Conservation (phyloP, 2,797 vertebrate genomes). For the Enteromius viviparus region DNA sequence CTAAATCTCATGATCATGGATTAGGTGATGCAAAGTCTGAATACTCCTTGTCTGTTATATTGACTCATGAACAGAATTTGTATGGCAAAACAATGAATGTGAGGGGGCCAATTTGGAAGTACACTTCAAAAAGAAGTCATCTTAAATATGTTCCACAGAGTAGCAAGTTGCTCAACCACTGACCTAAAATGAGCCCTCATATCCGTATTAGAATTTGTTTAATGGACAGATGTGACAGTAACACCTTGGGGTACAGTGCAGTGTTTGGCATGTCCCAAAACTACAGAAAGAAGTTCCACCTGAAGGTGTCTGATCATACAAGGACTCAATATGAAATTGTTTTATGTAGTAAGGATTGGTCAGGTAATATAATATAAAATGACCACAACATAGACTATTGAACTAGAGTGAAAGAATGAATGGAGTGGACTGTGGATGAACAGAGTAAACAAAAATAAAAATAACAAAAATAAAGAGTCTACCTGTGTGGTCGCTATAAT, state of each 20-base stretch:
- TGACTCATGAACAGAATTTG: constrained; percentile 39
- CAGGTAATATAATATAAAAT: neutral
- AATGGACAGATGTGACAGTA: neutral
- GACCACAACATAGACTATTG: neutral
- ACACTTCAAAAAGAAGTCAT: neutral
- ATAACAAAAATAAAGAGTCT: constrained; percentile 62
- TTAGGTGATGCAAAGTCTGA: constrained; percentile 47
- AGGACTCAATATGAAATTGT: neutral
- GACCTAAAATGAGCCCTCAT: neutral
- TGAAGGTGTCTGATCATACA: neutral
- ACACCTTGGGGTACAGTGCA: neutral
- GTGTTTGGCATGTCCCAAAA: neutral
- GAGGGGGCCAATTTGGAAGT: neutral
- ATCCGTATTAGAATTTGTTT: neutral
- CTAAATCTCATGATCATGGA: neutral
- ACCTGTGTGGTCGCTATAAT: constrained; percentile 74
- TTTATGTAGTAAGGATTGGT: neutral
- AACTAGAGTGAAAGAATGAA: constrained; percentile 25
- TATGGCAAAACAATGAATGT: constrained; percentile 13
- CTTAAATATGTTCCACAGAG: neutral
- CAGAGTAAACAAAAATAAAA: constrained; percentile 50
- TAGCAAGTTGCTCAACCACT: neutral
- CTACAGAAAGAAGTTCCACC: neutral
- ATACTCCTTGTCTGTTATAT: neutral
- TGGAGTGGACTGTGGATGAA: neutral